phyloP scores from a whole-genome alignment of 2,888 invertebrate genomes.

The Synergus umbraculus region DNA sequence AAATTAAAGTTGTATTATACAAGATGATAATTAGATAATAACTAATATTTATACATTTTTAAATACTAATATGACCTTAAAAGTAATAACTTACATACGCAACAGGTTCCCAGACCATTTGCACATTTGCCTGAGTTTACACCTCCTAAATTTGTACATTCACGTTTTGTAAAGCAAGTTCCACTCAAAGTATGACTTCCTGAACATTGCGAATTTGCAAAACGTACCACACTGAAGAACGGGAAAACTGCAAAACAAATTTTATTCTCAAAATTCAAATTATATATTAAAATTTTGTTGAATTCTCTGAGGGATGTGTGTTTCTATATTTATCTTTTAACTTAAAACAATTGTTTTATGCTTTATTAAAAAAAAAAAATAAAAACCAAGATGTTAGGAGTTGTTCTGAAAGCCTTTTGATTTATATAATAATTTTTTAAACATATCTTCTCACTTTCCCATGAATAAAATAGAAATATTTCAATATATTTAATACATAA shows the following conservation, averaged over 20 bases:
- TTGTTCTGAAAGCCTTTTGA: no score
- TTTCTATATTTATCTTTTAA: background rate
- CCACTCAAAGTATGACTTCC: constrained; percentile 84
- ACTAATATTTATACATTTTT: constrained; percentile 29
- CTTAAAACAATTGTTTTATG: background rate
- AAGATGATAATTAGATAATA: background rate
- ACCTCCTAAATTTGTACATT: constrained; percentile 86
- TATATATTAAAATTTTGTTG: constrained; percentile 32
- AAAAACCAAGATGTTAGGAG: no score
- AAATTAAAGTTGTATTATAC: constrained; percentile 51
- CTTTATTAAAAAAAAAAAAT: constrained; percentile 5
- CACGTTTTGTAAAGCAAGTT: constrained; percentile 87
- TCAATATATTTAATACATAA: no score
- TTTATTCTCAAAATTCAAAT: constrained; percentile 27
- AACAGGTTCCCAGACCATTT: constrained; percentile 87
- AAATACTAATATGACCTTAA: constrained; percentile 33
- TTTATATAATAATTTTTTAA: no score
- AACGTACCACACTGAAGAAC: constrained; percentile 87
- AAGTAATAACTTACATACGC: constrained; percentile 83
- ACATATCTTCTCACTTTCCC: no score
- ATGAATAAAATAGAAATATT: no score
- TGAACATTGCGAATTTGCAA: constrained; percentile 85
- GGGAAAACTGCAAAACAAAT: constrained; percentile 80
- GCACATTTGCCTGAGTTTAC: constrained; percentile 87
- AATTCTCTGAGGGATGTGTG: constrained; percentile 59